Evolutionary conservation across 2,888 invertebrate genomes (phyloP).

Genomic region (Drosophila paramelanica): DNA sequence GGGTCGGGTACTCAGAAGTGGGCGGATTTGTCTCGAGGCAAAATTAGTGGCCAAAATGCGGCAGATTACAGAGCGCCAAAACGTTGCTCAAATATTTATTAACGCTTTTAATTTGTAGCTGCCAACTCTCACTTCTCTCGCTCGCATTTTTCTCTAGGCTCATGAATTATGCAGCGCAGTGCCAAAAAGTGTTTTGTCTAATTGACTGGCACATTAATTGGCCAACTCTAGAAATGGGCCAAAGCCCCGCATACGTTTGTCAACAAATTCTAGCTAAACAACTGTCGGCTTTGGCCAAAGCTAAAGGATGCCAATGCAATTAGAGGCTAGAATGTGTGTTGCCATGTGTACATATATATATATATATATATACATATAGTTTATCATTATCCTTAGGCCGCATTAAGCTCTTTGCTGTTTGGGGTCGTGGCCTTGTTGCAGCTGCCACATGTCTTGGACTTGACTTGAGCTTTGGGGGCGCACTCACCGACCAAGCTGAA

Average conservation of each 20-base stretch:
- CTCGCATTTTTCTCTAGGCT: slow-evolving; percentile 1
- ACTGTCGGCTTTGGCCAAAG: background rate
- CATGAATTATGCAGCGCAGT: slow-evolving; percentile 54
- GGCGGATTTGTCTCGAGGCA: slow-evolving; percentile 70
- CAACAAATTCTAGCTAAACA: slow-evolving; percentile 2
- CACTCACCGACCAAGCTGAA: slow-evolving; percentile 58
- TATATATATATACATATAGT: background rate
- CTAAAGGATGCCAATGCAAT: slow-evolving; percentile 31
- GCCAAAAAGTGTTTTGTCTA: slow-evolving; percentile 50
- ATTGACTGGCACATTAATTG: slow-evolving; percentile 38
- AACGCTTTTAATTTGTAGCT: slow-evolving; percentile 60
- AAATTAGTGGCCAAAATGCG: slow-evolving; percentile 77
- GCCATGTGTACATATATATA: no score
- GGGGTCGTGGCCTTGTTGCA: slow-evolving; percentile 36
- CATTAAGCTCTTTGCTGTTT: slow-evolving; percentile 8
- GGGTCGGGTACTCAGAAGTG: slow-evolving; percentile 39
- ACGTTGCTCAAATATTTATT: slow-evolving; percentile 76
- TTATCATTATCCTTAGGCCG: slow-evolving; percentile 28
- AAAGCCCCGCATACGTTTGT: slow-evolving; percentile 12
- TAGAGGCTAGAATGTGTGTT: slow-evolving; percentile 4
- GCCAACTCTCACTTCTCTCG: background rate
- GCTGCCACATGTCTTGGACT: slow-evolving; percentile 35
- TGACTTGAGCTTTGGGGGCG: slow-evolving; percentile 20
- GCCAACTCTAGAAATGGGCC: slow-evolving; percentile 8
- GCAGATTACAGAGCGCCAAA: slow-evolving; percentile 74